Conservation (phyloP, 2,113 vertebrate species). For the Aspiorhynchus laticeps region DNA sequence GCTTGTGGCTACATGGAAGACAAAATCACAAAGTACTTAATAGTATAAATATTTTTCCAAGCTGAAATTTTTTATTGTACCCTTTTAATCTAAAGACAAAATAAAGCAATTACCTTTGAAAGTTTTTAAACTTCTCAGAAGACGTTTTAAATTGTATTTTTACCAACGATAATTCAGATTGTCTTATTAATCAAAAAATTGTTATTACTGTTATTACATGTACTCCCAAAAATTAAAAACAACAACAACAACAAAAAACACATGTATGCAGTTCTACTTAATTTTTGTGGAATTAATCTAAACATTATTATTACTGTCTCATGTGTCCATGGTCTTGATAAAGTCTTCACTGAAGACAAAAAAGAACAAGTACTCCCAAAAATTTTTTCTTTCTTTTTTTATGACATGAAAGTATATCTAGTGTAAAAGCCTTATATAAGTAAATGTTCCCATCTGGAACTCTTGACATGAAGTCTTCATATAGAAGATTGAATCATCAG, state of each 20-base stretch:
- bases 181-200: background rate
- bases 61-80: background rate
- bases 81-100: background rate
- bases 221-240: no score
- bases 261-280: no score
- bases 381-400: no score
- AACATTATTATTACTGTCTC: background rate
- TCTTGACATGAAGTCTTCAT: no score
- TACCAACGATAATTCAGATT: background rate
- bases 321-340: background rate
- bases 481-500: no score
- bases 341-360: background rate
- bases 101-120: background rate
- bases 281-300: no score
- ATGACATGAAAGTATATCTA: background rate
- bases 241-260: no score
- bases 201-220: no score
- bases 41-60: background rate
- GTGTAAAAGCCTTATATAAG: no score
- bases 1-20: background rate
- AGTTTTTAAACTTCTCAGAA: background rate
- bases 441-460: no score
- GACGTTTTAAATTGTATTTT: background rate
- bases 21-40: background rate
- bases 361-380: background rate